These are phyloP conservation scores for Habropoda laboriosa DNA, from an alignment of 1,140 invertebrate species.

Conservation along the genomic window DNA sequence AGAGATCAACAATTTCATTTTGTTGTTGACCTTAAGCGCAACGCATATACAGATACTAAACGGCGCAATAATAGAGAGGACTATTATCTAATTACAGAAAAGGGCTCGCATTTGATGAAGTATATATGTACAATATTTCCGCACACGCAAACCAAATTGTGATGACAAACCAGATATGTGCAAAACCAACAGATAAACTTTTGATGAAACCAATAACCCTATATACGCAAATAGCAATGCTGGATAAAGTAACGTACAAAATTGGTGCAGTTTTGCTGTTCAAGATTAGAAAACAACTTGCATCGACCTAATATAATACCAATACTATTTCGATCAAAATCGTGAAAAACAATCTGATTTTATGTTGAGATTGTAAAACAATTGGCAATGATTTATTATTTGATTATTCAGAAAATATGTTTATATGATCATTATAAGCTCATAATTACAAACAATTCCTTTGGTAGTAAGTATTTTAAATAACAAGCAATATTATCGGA, in stretches of 20 bases:
- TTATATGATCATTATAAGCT: no score
- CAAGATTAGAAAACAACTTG: slow-evolving; percentile 12
- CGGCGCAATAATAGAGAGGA: slow-evolving; percentile 26
- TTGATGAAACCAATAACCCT: slow-evolving; percentile 20
- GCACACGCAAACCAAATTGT: slow-evolving; percentile 72
- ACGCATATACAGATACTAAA: slow-evolving; percentile 22
- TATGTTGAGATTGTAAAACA: neutral
- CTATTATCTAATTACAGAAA: slow-evolving; percentile 44
- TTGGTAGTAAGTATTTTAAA: no score
- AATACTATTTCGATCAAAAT: neutral
- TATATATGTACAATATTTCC: slow-evolving; percentile 54
- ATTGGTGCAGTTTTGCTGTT: neutral
- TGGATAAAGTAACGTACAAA: slow-evolving; percentile 15
- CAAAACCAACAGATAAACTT: slow-evolving; percentile 55
- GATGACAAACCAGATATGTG: slow-evolving; percentile 54
- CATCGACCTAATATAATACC: neutral
- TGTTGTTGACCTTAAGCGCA: slow-evolving; percentile 22
- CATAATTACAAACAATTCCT: no score
- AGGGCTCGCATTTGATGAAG: slow-evolving; percentile 48
- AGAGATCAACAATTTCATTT: slow-evolving; percentile 32
- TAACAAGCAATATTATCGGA: no score
- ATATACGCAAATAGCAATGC: slow-evolving; percentile 22
- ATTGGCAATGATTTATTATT: no score
- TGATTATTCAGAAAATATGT: neutral
- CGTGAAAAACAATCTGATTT: neutral